phyloP scores from a whole-genome alignment of 35 echinoderm and acorn worm genomes.

The Patiria miniata region DNA sequence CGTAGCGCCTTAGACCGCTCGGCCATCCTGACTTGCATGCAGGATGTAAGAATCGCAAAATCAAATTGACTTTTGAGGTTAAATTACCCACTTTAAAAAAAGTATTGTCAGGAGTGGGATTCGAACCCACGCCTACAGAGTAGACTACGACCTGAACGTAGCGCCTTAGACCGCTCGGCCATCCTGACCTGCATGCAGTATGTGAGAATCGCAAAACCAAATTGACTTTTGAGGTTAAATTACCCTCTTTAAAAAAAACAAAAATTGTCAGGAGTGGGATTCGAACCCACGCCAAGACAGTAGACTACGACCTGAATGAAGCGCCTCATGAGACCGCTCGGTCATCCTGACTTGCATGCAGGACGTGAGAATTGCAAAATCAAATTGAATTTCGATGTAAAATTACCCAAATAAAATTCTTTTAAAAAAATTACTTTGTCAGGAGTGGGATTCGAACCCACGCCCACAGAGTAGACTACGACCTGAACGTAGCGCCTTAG shows the following conservation, averaged over 20 bases:
- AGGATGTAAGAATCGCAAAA: not conserved
- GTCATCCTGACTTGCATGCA: slow-evolving; percentile 40
- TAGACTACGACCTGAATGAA: slow-evolving; percentile 58
- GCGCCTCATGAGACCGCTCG: slow-evolving; percentile 60
- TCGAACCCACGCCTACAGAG: slow-evolving; percentile 61
- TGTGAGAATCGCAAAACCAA: no score
- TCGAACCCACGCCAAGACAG: slow-evolving; percentile 56
- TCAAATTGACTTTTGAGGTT: not conserved
- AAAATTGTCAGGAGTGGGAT: slow-evolving; percentile 37
- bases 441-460: not conserved
- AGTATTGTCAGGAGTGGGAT: slow-evolving; percentile 38
- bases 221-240: no score
- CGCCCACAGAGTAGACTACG: no score
- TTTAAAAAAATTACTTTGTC: slow-evolving; percentile 2
- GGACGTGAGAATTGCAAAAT: no score
- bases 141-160: slow-evolving; percentile 60
- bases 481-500: slow-evolving; percentile 12
- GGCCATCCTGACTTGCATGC: slow-evolving; percentile 56
- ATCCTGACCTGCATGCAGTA: slow-evolving; percentile 36
- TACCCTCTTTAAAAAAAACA: slow-evolving; percentile 2
- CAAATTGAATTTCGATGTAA: no score
- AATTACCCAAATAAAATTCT: no score
- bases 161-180: slow-evolving; percentile 61
- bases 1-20: slow-evolving; percentile 60
- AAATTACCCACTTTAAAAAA: not conserved